Evolutionary conservation across 2,797 vertebrate genomes (phyloP), one percentile per base, ranked within the genome.

Genomic region (Halcyon badia): DNA sequence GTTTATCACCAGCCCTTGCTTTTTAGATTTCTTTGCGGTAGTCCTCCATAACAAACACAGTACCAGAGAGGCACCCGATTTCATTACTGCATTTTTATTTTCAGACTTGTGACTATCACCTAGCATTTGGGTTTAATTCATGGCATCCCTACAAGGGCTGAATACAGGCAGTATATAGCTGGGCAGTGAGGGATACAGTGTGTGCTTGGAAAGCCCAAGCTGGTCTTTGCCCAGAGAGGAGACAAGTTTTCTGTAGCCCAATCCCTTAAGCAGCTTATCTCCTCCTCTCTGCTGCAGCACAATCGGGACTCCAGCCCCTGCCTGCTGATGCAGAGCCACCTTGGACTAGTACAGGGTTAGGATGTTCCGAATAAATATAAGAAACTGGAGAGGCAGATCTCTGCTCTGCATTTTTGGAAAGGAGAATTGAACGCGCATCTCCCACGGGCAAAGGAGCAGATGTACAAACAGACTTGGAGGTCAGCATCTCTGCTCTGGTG

Each of bases 211-310:
- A 93, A 94, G 20, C 19, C 73, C 54, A 62, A 20, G n/a, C 3
- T 93, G 66, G 35, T 37, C 21, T 94, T 94, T 72, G 22, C 54
- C 58, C 66, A 83, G 51, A 72, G 57, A 88, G 54, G 37, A 90
- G 88, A 10, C 26, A 83, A 91, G 58, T 90, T 75, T 90, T 25
- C 49, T 51, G 57, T 20, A 84, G 31, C 64, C 37, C 78, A 78
- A 65, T 81, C 72, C 51, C 37, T 66, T 91, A 79, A 91, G 62
- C 20, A 93, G 62, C 25, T 92, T 83, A 83, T 85, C 44, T 72
- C 33, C 31, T 66, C 22, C 52, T 78, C 54, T 48, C 31, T 79
- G 33, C 35, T 48, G 69, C 1, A 5, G 37, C 28, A 15, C 25
- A 46, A 25, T 37, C n/a, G 51, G n/a, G 54, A 25, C 41, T 86